phyloP scores from a whole-genome alignment of 2,797 vertebrate species.

The Eulemur albifrons region DNA sequence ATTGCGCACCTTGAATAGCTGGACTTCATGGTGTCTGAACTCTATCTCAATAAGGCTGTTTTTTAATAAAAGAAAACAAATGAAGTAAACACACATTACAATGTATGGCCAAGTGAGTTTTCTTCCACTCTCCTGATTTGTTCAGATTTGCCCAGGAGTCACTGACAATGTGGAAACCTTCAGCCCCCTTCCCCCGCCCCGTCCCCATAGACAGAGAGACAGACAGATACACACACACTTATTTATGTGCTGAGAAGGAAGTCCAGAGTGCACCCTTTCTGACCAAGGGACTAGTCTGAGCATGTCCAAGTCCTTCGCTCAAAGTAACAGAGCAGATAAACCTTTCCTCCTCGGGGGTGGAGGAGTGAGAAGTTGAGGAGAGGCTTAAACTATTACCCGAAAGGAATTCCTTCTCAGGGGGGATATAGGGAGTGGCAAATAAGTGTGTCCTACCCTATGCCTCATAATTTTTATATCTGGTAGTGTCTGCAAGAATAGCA shows the following conservation, averaged over 20 bases:
- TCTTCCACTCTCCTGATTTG: not conserved
- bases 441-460: accelerated
- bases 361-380: not conserved
- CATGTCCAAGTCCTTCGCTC: not conserved
- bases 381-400: no score
- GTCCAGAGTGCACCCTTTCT: not conserved
- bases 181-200: not conserved
- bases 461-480: not conserved
- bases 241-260: not conserved
- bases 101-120: not conserved
- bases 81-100: not conserved
- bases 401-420: not conserved
- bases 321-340: not conserved
- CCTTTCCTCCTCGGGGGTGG: not conserved
- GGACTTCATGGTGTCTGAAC: not conserved
- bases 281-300: not conserved
- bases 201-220: not conserved
- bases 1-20: not conserved
- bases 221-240: not conserved
- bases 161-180: not conserved
- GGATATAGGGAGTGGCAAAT: accelerated
- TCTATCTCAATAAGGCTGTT: not conserved
- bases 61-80: not conserved
- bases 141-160: not conserved
- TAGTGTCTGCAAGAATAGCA: not conserved